Evolutionary conservation across 1,140 invertebrate genomes (phyloP).

Genomic region (Hycleus phaleratus): DNA sequence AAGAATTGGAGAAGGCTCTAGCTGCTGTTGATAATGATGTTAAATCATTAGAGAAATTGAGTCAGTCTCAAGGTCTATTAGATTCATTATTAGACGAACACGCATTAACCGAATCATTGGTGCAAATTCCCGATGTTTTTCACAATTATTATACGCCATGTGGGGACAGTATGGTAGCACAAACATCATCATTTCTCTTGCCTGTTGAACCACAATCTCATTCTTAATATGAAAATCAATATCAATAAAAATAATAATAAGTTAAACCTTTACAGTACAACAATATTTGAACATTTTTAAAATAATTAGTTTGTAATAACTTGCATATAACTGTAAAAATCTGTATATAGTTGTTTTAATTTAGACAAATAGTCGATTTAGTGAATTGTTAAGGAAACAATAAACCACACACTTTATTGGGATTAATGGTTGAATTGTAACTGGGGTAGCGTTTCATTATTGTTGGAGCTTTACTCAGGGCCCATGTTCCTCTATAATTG

Average conservation of each 20-base stretch:
- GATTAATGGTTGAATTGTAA: no score
- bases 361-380: no score
- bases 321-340: no score
- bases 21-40: conserved; percentile 74
- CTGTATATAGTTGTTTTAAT: no score
- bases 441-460: no score
- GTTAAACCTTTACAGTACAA: conserved; percentile 21
- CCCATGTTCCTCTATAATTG: no score
- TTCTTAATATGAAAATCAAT: conserved; percentile 24
- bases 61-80: conserved; percentile 52
- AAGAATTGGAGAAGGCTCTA: conserved; percentile 73
- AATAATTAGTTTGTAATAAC: no score
- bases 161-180: conserved; percentile 37
- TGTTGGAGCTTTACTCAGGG: no score
- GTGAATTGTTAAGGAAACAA: no score
- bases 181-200: conserved; percentile 35
- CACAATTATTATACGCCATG: conserved; percentile 37
- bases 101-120: conserved; percentile 35
- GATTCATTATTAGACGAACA: conserved; percentile 41
- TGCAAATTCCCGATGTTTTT: conserved; percentile 38
- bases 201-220: conserved; percentile 38
- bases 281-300: no score
- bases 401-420: no score
- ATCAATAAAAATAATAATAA: not conserved
- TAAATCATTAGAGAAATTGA: conserved; percentile 65